These are phyloP conservation scores for Montipora efflorescens DNA, from an alignment of 64 coral and sea anemone species.

Conservation along the genomic window DNA sequence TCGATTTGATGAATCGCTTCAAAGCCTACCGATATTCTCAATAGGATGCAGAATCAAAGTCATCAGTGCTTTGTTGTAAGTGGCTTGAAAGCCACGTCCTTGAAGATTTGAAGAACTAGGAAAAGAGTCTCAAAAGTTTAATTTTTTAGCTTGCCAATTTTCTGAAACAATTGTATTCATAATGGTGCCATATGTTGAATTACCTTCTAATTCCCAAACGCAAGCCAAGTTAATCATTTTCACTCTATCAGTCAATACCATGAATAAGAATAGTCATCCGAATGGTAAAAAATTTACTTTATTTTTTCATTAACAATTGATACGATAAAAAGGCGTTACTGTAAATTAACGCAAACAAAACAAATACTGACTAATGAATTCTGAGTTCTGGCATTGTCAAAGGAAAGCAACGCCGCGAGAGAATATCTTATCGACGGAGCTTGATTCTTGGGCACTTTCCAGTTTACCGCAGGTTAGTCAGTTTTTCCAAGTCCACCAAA, in stretches of 20 bases:
- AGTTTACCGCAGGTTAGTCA: too few relatives aligned
- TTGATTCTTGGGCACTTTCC: too few relatives aligned
- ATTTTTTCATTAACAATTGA: neutral
- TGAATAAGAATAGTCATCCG: neutral
- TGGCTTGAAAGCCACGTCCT: too few relatives aligned
- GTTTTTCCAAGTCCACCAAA: too few relatives aligned
- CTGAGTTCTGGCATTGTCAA: too few relatives aligned
- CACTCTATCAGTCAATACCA: neutral
- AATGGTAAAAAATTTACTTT: neutral
- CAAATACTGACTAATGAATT: neutral
- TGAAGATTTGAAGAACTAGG: too few relatives aligned
- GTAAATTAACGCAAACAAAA: neutral
- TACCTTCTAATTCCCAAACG: neutral
- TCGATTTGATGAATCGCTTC: too few relatives aligned
- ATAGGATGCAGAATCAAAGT: too few relatives aligned
- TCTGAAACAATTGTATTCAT: neutral
- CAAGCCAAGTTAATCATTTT: neutral
- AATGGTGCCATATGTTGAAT: constrained; percentile 1
- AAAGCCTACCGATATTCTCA: too few relatives aligned
- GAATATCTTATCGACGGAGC: too few relatives aligned
- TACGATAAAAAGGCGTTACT: neutral
- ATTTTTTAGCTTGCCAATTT: neutral
- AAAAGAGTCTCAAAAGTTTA: neutral
- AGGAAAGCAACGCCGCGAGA: too few relatives aligned
- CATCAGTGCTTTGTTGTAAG: too few relatives aligned